Evolutionary conservation across 1,140 invertebrate genomes (phyloP), one percentile per base, ranked within the genome.

Genomic region (Halesus radiatus): DNA sequence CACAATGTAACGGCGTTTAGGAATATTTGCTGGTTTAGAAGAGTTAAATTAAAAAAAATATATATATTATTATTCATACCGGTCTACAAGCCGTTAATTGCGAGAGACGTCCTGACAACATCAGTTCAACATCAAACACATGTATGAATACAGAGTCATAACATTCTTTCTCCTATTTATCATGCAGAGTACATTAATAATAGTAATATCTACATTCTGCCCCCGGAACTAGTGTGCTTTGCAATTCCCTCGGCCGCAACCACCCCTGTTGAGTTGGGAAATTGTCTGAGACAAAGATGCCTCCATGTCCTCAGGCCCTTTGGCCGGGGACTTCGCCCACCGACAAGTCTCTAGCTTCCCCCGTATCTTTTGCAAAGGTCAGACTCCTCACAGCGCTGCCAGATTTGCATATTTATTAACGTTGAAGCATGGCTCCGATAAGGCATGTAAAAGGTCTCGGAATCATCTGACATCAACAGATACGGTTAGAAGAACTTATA

Each of bases 391-490:
- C 62, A 66, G 62, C 62, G 62, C 22, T 32, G 10, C 22, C 8
- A 32, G 62, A 66, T 66, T 66, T 66, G 62, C 62, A 66, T 66
- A 66, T 66, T 66, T 66, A 66, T 66, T 66, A 26, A 29, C 23
- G 62, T 66, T 66, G 62, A 66, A 66, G 29, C n/a, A 66, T 66
- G 26, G 26, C 26, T 10, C 26, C 13, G 62, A 66, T 66, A 66
- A 66, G 62, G 1, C 26, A 1, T 16, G 62, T 16, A 29, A 66
- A 26, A 22, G 16, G 26, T 29, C 7, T 66, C 8, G 16, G 6
- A 66, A 3, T 66, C 62, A 29, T n/a, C 22, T 22, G 62, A 66
- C 37, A 29, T 3, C 15, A 66, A 66, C 62, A 29, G 22, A 29
- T 66, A 29, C 32, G 16, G 32, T 66, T 15, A 66, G 16, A 64